Evolutionary conservation across 2,113 vertebrate species (phyloP).

Genomic region (Emberiza fucata): DNA sequence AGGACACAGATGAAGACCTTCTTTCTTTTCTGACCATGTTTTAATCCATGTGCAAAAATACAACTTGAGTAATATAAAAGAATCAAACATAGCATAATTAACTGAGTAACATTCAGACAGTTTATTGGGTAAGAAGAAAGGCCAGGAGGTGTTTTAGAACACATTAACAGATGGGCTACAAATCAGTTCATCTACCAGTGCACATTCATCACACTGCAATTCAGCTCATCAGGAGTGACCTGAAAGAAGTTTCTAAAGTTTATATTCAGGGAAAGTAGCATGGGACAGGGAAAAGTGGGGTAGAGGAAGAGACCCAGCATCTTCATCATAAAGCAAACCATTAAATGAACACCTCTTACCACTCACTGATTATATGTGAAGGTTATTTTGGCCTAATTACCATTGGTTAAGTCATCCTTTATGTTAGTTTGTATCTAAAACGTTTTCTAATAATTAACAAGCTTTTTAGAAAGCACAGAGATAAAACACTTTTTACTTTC

Average conservation of each 20-base stretch:
- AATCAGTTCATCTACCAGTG: background rate
- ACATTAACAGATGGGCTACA: background rate
- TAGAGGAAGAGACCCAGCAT: background rate
- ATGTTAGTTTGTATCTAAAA: background rate
- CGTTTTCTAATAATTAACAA: background rate
- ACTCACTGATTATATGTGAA: background rate
- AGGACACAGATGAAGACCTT: background rate
- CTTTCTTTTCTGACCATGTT: background rate
- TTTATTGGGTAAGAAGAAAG: conserved; percentile 22
- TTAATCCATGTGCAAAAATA: background rate
- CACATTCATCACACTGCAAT: background rate
- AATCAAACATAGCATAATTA: background rate
- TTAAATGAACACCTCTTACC: background rate
- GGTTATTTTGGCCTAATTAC: background rate
- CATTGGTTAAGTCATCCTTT: background rate
- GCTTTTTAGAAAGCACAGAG: conserved; percentile 5
- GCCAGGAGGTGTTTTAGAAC: background rate
- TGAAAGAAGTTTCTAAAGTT: background rate
- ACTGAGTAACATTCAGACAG: background rate
- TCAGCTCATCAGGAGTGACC: background rate
- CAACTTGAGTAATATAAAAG: background rate
- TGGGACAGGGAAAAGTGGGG: background rate
- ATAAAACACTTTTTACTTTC: conserved; percentile 13
- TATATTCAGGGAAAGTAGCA: background rate
- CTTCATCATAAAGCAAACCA: background rate